Evolutionary conservation across 1,140 invertebrate species (phyloP).

Genomic region (Metopolophium dirhodum): DNA sequence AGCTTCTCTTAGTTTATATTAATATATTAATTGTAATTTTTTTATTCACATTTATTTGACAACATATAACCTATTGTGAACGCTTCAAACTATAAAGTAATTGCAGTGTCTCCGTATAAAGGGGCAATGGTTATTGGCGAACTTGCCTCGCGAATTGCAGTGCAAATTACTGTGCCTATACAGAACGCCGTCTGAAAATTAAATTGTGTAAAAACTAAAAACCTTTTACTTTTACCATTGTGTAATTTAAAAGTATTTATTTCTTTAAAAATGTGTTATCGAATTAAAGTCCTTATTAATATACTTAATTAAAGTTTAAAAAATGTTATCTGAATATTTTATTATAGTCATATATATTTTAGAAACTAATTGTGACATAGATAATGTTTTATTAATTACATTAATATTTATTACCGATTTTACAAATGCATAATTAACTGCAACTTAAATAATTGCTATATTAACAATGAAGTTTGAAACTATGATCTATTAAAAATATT

Average conservation of each 20-base stretch:
- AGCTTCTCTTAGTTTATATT: neutral
- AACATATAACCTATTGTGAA: neutral
- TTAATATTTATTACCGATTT: neutral
- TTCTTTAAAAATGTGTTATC: neutral
- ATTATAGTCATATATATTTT: neutral
- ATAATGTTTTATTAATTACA: neutral
- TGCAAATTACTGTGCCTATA: conserved; percentile 54
- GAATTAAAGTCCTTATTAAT: neutral
- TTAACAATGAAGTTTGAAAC: neutral
- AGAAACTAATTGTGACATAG: neutral
- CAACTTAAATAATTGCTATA: neutral
- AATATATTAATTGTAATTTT: neutral
- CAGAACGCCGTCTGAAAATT: conserved; percentile 33
- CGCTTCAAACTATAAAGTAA: neutral
- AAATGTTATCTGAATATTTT: neutral
- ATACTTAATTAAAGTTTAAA: neutral
- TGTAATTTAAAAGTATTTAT: neutral
- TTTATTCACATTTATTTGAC: neutral
- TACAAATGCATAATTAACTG: neutral
- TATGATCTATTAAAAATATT: neutral
- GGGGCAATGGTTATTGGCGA: conserved; percentile 29
- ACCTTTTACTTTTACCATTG: neutral
- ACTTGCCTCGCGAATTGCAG: conserved; percentile 20
- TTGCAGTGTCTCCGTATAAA: neutral
- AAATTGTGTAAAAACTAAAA: neutral